A percentile compares a stretch with the other conserved stretches of the same genome.
Evolutionary conservation across 2,797 vertebrate species (phyloP).

Genomic region (Enteromius trimaculatus): DNA sequence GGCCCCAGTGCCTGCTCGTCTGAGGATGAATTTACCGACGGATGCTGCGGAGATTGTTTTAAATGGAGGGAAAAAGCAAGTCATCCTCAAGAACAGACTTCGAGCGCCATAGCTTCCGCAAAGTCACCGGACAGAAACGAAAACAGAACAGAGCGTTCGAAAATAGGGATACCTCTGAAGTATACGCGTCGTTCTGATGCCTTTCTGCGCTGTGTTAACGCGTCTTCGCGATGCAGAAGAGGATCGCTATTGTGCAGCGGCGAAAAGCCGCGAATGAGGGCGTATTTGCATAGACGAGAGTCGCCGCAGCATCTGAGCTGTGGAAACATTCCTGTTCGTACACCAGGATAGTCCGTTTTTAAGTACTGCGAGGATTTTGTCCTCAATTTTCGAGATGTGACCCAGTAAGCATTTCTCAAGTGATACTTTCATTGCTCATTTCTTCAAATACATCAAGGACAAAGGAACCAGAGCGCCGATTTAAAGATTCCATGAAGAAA

Average conservation of each 20-base stretch:
- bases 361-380: not conserved
- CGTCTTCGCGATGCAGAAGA: conserved; percentile 32
- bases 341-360: conserved; percentile 47
- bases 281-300: conserved; percentile 57
- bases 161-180: conserved; percentile 17
- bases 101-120: conserved; percentile 40
- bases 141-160: conserved; percentile 19
- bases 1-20: conserved; percentile 71
- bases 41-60: conserved; percentile 70
- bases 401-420: conserved; percentile 27
- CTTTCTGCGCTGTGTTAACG: conserved; percentile 39
- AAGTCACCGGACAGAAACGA: conserved; percentile 45
- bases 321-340: conserved; percentile 44
- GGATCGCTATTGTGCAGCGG: conserved; percentile 45
- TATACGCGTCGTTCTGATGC: conserved; percentile 22
- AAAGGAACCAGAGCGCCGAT: conserved; percentile 64
- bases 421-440: conserved; percentile 10
- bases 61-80: conserved; percentile 62
- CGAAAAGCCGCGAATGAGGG: conserved; percentile 41
- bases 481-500: conserved; percentile 70
- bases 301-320: conserved; percentile 46
- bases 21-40: conserved; percentile 72
- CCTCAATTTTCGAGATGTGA: conserved; percentile 7
- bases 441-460: conserved; percentile 35
- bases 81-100: conserved; percentile 38